These are phyloP conservation scores for Dasypus novemcinctus DNA, from an alignment of 2,113 vertebrate genomes.

Conservation along the genomic window DNA sequence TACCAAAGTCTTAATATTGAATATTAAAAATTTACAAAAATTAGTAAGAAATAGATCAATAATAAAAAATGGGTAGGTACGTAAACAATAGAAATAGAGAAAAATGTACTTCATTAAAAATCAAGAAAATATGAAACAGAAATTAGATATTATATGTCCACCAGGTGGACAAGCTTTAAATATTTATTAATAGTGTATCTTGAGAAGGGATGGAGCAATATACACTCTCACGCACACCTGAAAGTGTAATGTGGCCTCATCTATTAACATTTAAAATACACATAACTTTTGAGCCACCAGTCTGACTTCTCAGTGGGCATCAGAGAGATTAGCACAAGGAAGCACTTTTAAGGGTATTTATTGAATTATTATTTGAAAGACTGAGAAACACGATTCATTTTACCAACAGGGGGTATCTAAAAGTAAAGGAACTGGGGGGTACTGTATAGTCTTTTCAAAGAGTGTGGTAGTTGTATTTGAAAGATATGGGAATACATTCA, in stretches of 20 bases:
- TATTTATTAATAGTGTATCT: neutral
- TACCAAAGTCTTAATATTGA: neutral
- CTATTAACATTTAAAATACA: neutral
- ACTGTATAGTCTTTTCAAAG: neutral
- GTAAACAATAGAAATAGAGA: neutral
- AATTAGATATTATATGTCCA: neutral
- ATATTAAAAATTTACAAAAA: neutral
- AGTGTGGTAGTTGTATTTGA: neutral
- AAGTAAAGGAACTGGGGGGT: neutral
- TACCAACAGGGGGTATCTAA: neutral
- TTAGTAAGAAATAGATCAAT: neutral
- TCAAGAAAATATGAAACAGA: constrained; percentile 3
- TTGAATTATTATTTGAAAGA: neutral
- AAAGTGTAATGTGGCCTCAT: neutral
- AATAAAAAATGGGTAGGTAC: neutral
- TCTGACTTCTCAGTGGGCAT: neutral
- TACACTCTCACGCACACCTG: neutral
- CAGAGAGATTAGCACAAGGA: neutral
- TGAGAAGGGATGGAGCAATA: neutral
- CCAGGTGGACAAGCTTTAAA: neutral
- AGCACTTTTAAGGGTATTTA: neutral
- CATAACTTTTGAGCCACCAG: neutral
- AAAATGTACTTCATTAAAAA: neutral
- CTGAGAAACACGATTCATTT: neutral
- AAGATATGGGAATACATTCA: neutral